Conservation (phyloP, 2,113 vertebrate genomes). For the Corythornis vintsioides region DNA sequence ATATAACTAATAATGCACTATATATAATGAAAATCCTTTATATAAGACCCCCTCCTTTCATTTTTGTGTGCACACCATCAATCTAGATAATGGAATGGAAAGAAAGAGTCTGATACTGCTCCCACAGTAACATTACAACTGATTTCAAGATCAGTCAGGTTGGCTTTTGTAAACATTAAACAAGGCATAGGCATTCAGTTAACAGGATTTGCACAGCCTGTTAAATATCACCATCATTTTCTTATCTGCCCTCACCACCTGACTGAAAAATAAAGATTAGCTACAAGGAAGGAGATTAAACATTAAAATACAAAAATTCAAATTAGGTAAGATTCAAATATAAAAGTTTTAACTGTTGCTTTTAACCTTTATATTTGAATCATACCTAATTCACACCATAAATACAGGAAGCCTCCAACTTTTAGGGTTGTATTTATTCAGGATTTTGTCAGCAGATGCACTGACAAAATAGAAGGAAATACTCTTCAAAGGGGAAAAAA, state of each 20-base stretch:
- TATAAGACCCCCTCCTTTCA: not conserved
- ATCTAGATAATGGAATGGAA: not conserved
- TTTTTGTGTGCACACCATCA: not conserved
- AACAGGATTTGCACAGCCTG: not conserved
- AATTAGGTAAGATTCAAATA: no score
- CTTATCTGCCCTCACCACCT: slow-evolving; percentile 22
- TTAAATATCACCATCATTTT: not conserved
- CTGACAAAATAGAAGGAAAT: not conserved
- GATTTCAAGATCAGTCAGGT: slow-evolving; percentile 26
- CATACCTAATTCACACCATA: not conserved
- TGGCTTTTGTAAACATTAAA: slow-evolving; percentile 40
- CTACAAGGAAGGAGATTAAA: not conserved
- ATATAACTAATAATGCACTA: no score
- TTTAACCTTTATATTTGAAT: not conserved
- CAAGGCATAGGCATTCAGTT: not conserved
- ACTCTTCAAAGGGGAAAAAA: not conserved
- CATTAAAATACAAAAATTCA: not conserved
- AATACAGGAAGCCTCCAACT: not conserved
- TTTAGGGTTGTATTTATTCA: not conserved
- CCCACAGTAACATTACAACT: not conserved
- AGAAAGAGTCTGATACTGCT: not conserved
- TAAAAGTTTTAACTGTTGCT: no score
- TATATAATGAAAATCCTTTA: not conserved
- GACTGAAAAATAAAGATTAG: slow-evolving; percentile 14
- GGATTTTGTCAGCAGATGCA: not conserved